A percentile compares a stretch with the other conserved stretches of the same genome.
phyloP scores from a whole-genome alignment of 2,888 invertebrate genomes.

The Pasiphila rectangulata region DNA sequence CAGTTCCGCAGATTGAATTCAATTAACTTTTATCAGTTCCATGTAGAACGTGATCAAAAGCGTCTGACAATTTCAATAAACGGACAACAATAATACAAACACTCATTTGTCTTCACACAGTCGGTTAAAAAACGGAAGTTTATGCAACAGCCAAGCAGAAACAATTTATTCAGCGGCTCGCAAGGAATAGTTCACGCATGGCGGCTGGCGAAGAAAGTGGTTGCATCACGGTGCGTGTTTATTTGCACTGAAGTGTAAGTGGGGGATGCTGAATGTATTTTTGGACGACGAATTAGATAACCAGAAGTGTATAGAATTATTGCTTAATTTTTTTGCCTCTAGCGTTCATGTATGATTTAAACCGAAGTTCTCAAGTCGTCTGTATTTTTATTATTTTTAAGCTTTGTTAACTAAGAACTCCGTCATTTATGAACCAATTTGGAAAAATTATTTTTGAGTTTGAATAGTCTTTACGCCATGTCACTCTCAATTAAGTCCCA shows the following conservation, averaged over 20 bases:
- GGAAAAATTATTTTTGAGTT: too few species aligned
- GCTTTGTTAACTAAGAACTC: too few species aligned
- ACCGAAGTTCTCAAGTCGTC: too few species aligned
- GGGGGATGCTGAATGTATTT: constrained; percentile 7
- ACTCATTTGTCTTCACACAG: constrained; percentile 23
- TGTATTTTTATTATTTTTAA: too few species aligned
- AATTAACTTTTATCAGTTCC: too few species aligned
- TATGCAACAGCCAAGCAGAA: constrained; percentile 52
- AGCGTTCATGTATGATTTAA: too few species aligned
- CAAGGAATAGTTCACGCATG: constrained; percentile 59
- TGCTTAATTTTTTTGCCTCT: too few species aligned
- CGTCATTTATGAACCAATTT: too few species aligned
- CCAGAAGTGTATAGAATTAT: not conserved
- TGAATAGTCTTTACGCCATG: too few species aligned
- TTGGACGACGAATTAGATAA: not conserved
- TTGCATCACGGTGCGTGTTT: constrained; percentile 52
- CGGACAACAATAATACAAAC: constrained; percentile 1
- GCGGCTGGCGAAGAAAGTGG: constrained; percentile 59
- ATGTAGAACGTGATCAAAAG: too few species aligned
- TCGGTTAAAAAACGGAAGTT: constrained; percentile 51
- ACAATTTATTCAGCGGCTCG: constrained; percentile 53
- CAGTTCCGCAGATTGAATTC: too few species aligned
- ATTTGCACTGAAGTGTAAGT: constrained; percentile 32
- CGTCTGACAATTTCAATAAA: not conserved
- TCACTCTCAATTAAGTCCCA: too few species aligned